These are phyloP conservation scores for Glandiceps talaboti DNA, from an alignment of 53 echinoderm and acorn worm genomes.

Conservation along the genomic window DNA sequence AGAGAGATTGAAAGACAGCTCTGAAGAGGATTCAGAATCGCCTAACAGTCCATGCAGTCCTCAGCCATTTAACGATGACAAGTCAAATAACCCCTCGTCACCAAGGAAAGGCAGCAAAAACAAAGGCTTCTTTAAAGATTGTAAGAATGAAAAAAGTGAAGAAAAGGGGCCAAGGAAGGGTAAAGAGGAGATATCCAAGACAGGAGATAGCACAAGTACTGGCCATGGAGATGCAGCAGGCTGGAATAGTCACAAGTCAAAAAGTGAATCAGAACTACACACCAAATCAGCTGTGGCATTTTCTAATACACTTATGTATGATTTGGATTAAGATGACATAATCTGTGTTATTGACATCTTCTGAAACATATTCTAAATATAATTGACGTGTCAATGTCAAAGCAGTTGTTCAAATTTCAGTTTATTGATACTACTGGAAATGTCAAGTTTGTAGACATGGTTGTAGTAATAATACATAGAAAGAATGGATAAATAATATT, in stretches of 20 bases:
- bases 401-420: too few species aligned
- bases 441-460: too few species aligned
- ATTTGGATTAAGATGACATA: conserved; percentile 33
- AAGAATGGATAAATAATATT: too few species aligned
- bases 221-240: not conserved
- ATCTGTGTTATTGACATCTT: not conserved
- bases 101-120: conserved; percentile 24
- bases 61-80: not conserved
- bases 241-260: conserved; percentile 7
- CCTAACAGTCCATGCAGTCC: not conserved
- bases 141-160: not conserved
- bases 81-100: not conserved
- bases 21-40: conserved; percentile 24
- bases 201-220: not conserved
- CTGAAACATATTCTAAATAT: not conserved
- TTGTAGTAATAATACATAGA: too few species aligned
- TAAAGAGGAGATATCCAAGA: conserved; percentile 5
- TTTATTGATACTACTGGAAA: too few species aligned
- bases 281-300: conserved; percentile 75
- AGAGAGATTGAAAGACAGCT: conserved; percentile 63
- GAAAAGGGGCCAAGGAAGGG: not conserved
- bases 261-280: conserved; percentile 34
- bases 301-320: conserved; percentile 78
- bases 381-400: too few species aligned
- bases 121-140: not conserved